Base-by-base conservation (phyloP, 1,140 invertebrate species). In the Archivesica marissinica region DNA sequence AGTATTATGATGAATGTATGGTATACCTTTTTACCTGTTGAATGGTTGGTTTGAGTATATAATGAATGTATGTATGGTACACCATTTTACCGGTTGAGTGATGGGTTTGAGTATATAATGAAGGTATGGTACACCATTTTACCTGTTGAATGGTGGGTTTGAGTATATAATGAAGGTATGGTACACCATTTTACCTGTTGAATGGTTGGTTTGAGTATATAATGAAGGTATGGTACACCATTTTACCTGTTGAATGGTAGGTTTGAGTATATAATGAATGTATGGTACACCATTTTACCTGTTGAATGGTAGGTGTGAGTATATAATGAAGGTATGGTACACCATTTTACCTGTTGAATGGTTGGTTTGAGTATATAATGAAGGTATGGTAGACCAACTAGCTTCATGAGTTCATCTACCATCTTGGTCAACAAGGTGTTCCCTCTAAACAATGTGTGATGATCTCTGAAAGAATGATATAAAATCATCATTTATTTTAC, bases 371-470 rank as follows among this genome's bases (percentile, higher is more conserved):
- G 94, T 13, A 98, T 98, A 87, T 96, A 96, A 82, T 97, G 97
- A 50, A 99, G 95, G 93, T 99, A 99, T 89, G 97, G 96, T 68
- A 97, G 95, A 25, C 98, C 98, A 61, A 96, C 96, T 66, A 99
- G 94, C 90, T 97, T 96, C 98, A 99, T 98, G 74, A 97, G 96
- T 93, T 98, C 98, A 94, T 99, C 98, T 96, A 98, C 97, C 96
- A 98, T 97, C 94, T 99, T 99, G 23, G 97, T 98, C 28, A 98
- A 97, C 52, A 99, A 95, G 0, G 97, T 98, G 92, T 99, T 98
- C 75, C 97, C 97, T 70, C 98, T 96, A 94, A 99, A 99, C 89
- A 99, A 97, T 33, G 98, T 99, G 80, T 98, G 98, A 56, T 97
- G 96, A 95, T 99, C 98, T 44, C 97, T 97, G 91, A 39, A 54